Percentiles rank a stretch among this genome's conserved stretches.
Evolutionary conservation across 30 jellyfish, hydroid and myxozoan species (phyloP).

Genomic region (Aurelia sp.): DNA sequence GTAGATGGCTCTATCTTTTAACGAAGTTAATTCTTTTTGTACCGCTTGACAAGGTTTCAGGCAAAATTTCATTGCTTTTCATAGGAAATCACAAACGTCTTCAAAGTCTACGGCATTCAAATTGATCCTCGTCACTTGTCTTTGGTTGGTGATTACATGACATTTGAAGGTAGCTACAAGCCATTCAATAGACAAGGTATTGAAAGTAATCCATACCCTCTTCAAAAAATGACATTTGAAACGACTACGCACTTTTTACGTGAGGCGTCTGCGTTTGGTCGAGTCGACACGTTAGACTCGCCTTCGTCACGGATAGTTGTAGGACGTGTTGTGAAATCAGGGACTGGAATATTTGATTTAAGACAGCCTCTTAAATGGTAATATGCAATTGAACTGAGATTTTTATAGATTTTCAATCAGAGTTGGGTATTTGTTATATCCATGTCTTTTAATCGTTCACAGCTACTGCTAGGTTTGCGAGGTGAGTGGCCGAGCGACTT

Average conservation of each 20-base stretch:
- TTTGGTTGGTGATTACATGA: conserved; percentile 97
- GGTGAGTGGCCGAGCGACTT: too few species aligned
- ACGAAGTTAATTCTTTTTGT: too few species aligned
- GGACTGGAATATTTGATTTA: conserved; percentile 93
- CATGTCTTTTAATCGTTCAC: too few species aligned
- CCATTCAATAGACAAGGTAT: conserved; percentile 95
- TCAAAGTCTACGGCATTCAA: conserved; percentile 94
- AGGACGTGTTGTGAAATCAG: conserved; percentile 90
- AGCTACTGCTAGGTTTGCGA: too few species aligned
- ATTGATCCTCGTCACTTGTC: conserved; percentile 96
- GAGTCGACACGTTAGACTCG: conserved; percentile 93
- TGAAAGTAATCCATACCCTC: conserved; percentile 92
- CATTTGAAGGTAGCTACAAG: conserved; percentile 95
- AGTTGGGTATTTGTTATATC: too few species aligned
- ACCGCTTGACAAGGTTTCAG: not conserved
- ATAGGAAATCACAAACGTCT: conserved; percentile 93
- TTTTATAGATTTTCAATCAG: too few species aligned
- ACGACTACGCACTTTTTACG: conserved; percentile 90
- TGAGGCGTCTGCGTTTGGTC: conserved; percentile 93
- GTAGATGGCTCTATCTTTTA: too few species aligned
- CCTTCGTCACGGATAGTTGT: conserved; percentile 98
- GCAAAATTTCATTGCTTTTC: not conserved
- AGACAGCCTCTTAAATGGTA: conserved; percentile 76
- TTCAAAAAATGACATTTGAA: conserved; percentile 98
- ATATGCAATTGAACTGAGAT: not conserved